Evolutionary conservation across 2,797 vertebrate genomes (phyloP).

Genomic region (Scarus forsteni): DNA sequence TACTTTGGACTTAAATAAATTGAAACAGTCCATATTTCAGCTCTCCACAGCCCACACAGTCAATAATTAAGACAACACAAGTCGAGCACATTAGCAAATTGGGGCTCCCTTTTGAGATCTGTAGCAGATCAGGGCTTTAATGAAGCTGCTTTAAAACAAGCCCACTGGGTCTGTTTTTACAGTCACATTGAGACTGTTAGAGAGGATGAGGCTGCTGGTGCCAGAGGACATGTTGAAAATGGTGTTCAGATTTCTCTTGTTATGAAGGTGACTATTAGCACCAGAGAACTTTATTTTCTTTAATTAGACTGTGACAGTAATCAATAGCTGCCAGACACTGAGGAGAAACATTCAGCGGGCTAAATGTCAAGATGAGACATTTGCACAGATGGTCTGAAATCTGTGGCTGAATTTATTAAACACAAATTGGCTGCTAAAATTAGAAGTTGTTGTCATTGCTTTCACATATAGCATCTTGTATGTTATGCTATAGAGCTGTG

Average conservation of each 20-base stretch:
- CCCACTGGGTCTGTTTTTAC: constrained; percentile 22
- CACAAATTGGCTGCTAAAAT: constrained; percentile 17
- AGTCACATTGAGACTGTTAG: constrained; percentile 8
- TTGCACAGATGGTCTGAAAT: constrained; percentile 33
- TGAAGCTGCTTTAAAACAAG: constrained; percentile 23
- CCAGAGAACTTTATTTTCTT: constrained; percentile 44
- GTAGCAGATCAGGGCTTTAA: constrained; percentile 21
- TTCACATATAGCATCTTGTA: background rate
- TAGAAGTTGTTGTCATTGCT: constrained; percentile 14
- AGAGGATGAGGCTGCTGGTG: background rate
- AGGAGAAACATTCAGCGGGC: constrained; percentile 53
- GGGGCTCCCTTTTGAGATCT: constrained; percentile 14
- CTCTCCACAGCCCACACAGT: constrained; percentile 16
- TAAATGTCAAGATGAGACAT: constrained; percentile 73
- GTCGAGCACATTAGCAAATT: constrained; percentile 53
- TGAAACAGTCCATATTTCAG: background rate
- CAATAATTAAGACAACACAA: constrained; percentile 48
- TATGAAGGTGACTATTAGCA: constrained; percentile 24
- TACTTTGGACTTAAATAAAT: no score
- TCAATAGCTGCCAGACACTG: constrained; percentile 55
- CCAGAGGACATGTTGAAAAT: constrained; percentile 11
- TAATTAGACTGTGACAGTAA: constrained; percentile 63
- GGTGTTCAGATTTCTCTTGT: constrained; percentile 4
- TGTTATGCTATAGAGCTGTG: background rate
- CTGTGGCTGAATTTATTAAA: constrained; percentile 30